Conservation (phyloP, 2,888 invertebrate species). For the Plusia festucae region DNA sequence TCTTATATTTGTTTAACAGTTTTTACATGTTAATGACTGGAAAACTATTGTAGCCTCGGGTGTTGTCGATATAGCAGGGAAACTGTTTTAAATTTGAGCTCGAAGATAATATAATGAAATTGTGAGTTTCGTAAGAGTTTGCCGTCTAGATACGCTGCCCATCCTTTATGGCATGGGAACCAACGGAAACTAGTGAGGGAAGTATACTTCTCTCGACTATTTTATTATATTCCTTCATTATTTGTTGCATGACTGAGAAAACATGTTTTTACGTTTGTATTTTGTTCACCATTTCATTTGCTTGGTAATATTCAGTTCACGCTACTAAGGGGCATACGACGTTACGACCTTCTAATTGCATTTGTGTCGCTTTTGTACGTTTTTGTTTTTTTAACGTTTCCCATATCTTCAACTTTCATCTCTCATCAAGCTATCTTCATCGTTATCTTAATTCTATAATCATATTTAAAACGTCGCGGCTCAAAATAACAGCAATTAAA, state of each 20-base stretch:
- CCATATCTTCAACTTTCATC: slow-evolving; percentile 25
- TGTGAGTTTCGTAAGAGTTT: slow-evolving; percentile 69
- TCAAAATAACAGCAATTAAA: slow-evolving; percentile 25
- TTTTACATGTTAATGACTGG: slow-evolving; percentile 49
- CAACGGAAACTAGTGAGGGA: slow-evolving; percentile 31
- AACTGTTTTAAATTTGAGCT: slow-evolving; percentile 64
- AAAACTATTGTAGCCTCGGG: slow-evolving; percentile 63
- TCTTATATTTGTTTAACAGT: slow-evolving; percentile 63
- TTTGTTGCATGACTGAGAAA: not conserved
- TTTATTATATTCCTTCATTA: not conserved
- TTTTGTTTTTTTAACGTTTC: not conserved
- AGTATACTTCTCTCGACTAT: slow-evolving; percentile 6
- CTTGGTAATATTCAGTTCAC: not conserved
- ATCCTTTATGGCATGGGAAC: slow-evolving; percentile 58
- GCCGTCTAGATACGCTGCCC: slow-evolving; percentile 34
- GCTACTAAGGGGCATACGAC: not conserved
- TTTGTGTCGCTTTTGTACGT: not conserved
- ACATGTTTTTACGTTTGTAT: not conserved
- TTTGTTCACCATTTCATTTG: not conserved
- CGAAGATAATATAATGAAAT: slow-evolving; percentile 72
- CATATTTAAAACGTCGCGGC: slow-evolving; percentile 8
- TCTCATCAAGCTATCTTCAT: slow-evolving; percentile 24
- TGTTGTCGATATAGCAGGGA: slow-evolving; percentile 60
- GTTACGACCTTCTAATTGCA: not conserved
- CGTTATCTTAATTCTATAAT: slow-evolving; percentile 28